These are phyloP conservation scores for Monoplex corrugatus DNA, from an alignment of 2,888 invertebrate species.

Conservation along the genomic window DNA sequence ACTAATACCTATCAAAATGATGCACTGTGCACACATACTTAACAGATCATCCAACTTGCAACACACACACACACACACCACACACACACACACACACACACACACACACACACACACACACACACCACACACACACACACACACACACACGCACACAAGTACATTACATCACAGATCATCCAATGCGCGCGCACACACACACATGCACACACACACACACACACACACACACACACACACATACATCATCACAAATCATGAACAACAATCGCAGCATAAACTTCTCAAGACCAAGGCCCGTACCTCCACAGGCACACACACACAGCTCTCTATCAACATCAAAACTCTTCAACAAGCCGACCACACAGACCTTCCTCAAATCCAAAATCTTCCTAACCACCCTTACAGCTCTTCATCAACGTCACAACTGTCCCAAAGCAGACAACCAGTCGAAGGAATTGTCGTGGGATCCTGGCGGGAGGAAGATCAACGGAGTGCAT, in stretches of 20 bases:
- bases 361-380: background rate
- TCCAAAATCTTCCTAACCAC: background rate
- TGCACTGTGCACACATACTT: no score
- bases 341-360: background rate
- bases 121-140: background rate
- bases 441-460: background rate
- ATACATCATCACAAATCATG: background rate
- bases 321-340: background rate
- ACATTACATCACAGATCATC: background rate
- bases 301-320: background rate
- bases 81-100: background rate
- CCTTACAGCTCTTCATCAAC: background rate
- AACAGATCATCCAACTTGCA: no score
- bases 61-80: no score
- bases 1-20: no score
- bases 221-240: background rate
- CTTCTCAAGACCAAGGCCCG: background rate
- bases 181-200: background rate
- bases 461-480: background rate
- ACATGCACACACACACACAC: background rate
- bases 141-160: background rate
- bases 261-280: background rate
- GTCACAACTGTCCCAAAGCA: background rate
- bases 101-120: background rate
- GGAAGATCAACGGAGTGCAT: constrained; percentile 73